Conservation (phyloP, 2,113 vertebrate species). For the Nothocercus nigrocapillus region DNA sequence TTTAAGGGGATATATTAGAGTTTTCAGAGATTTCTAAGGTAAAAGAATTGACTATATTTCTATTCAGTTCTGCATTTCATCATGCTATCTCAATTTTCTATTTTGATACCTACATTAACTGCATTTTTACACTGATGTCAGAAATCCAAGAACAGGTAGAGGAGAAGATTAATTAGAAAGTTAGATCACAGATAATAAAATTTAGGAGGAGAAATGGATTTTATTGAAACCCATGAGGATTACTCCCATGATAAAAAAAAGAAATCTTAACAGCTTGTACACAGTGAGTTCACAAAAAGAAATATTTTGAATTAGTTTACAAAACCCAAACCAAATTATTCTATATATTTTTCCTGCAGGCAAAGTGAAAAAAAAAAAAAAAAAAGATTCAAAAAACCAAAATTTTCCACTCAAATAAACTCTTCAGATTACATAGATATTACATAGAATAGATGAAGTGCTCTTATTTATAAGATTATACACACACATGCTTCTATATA, state of each 20-base stretch:
- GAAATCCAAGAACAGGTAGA: not conserved
- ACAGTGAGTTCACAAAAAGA: not conserved
- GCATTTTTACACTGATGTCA: not conserved
- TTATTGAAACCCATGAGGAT: not conserved
- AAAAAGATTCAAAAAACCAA: not conserved
- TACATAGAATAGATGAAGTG: not conserved
- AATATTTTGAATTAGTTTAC: not conserved
- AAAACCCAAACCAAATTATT: not conserved
- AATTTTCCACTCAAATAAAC: not conserved
- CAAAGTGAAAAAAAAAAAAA: not conserved
- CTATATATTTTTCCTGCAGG: not conserved
- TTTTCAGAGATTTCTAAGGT: not conserved
- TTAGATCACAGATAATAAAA: not conserved
- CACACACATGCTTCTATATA: too few species aligned
- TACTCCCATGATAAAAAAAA: not conserved
- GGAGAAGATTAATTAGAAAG: not conserved
- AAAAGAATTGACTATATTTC: not conserved
- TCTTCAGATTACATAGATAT: not conserved
- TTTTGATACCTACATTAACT: not conserved
- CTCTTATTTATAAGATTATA: not conserved
- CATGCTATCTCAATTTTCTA: not conserved
- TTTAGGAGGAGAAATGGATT: not conserved
- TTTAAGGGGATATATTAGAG: not conserved
- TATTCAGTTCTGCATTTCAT: not conserved
- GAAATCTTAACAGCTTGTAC: not conserved